Evolutionary conservation across 2,113 vertebrate genomes (phyloP).

Genomic region (Notothenia rossii): DNA sequence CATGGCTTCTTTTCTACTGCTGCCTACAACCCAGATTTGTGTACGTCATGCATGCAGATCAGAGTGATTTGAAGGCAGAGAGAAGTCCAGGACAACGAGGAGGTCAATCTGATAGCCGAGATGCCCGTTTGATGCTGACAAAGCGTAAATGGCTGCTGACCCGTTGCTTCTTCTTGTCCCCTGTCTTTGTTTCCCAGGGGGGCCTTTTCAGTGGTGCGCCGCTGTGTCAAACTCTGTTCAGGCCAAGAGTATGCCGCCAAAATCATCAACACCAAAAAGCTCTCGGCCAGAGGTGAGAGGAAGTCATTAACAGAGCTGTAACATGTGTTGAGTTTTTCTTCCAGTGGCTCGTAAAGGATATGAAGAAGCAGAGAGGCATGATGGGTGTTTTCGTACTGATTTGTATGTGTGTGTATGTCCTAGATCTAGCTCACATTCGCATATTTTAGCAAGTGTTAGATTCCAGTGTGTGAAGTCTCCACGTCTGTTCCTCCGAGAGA

Average conservation of each 20-base stretch:
- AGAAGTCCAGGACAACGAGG: not conserved
- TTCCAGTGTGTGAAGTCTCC: conserved; percentile 54
- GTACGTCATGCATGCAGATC: conserved; percentile 15
- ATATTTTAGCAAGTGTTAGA: conserved; percentile 67
- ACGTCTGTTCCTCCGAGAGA: conserved; percentile 55
- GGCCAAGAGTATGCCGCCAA: conserved; percentile 96
- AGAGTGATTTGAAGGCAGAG: conserved; percentile 4
- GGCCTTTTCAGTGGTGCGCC: conserved; percentile 95
- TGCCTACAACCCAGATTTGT: not conserved
- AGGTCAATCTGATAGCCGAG: conserved; percentile 32
- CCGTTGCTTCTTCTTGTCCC: conserved; percentile 35
- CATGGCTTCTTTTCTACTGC: not conserved
- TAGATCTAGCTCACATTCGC: conserved; percentile 59
- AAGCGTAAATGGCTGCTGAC: conserved; percentile 40
- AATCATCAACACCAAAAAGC: conserved; percentile 99
- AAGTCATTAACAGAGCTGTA: not conserved
- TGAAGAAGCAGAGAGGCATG: conserved; percentile 22
- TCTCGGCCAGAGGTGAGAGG: conserved; percentile 93
- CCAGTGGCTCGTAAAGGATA: conserved; percentile 1
- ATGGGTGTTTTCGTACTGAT: conserved; percentile 27
- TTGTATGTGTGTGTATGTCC: conserved; percentile 35
- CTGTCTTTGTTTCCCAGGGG: conserved; percentile 85
- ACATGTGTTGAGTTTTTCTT: not conserved
- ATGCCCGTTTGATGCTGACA: conserved; percentile 51
- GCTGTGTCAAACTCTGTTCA: conserved; percentile 95